These are phyloP conservation scores for Zapornia atra DNA, from an alignment of 2,113 vertebrate genomes.

Conservation along the genomic window DNA sequence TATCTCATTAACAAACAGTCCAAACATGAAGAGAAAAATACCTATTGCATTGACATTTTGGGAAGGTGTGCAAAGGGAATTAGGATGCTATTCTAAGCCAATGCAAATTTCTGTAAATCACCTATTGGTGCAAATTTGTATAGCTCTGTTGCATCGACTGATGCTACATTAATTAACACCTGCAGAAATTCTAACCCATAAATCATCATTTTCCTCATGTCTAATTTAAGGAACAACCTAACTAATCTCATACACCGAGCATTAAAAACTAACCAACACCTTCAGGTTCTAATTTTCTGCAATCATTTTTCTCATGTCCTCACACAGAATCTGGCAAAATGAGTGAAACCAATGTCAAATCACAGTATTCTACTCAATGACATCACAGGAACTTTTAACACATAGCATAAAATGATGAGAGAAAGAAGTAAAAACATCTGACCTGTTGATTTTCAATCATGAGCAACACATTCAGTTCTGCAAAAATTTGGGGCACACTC, in stretches of 20 bases:
- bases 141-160: not conserved
- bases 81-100: not conserved
- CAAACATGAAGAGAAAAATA: not conserved
- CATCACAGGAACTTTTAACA: not conserved
- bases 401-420: not conserved
- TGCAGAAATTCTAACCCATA: not conserved
- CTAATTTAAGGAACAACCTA: not conserved
- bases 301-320: not conserved
- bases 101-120: not conserved
- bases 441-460: not conserved
- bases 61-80: not conserved
- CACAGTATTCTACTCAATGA: not conserved
- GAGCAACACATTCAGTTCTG: not conserved
- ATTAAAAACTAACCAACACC: not conserved
- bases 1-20: conserved; percentile 1
- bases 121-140: not conserved
- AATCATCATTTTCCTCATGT: not conserved
- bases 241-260: not conserved
- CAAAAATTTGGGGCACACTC: not conserved
- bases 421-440: not conserved
- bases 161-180: not conserved
- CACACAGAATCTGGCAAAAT: not conserved
- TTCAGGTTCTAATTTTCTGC: not conserved
- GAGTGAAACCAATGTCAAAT: not conserved
- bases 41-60: not conserved